A percentile compares a stretch with the other conserved stretches of the same genome.
These are phyloP conservation scores for Diarsia rubi DNA, from an alignment of 2,888 invertebrate genomes.

Conservation along the genomic window DNA sequence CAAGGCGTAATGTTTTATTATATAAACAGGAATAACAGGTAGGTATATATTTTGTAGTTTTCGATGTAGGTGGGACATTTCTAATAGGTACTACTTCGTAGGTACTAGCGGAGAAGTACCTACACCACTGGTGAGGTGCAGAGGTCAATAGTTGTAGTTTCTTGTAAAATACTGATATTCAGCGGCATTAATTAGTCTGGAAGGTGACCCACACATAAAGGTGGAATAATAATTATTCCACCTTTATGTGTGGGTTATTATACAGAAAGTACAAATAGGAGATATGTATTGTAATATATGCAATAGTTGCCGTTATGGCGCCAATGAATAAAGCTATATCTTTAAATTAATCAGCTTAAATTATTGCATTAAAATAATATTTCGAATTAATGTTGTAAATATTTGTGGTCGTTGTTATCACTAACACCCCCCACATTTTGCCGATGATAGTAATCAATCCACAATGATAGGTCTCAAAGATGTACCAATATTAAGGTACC, in stretches of 20 bases:
- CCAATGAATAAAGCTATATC: background rate
- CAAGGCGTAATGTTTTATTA: background rate
- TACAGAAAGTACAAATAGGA: background rate
- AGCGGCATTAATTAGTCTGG: background rate
- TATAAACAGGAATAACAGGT: background rate
- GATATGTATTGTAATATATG: background rate
- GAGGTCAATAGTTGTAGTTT: background rate
- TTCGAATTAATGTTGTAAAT: background rate
- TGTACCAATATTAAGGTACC: background rate
- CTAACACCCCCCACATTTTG: slow-evolving; percentile 9
- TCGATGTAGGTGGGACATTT: background rate
- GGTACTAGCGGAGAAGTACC: background rate
- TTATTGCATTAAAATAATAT: background rate
- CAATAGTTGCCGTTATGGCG: background rate
- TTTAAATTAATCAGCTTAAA: background rate
- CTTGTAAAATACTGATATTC: slow-evolving; percentile 9
- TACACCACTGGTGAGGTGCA: background rate
- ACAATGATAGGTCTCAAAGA: slow-evolving; percentile 9
- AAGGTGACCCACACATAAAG: background rate
- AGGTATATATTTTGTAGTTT: slow-evolving; percentile 3
- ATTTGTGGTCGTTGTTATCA: background rate
- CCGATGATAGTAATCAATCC: slow-evolving; percentile 22
- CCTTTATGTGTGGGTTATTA: too few relatives aligned
- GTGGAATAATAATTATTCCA: too few relatives aligned
- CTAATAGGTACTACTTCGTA: background rate